Evolutionary conservation across 2,797 vertebrate species (phyloP).

Genomic region (Pseudocheirus occidentalis): DNA sequence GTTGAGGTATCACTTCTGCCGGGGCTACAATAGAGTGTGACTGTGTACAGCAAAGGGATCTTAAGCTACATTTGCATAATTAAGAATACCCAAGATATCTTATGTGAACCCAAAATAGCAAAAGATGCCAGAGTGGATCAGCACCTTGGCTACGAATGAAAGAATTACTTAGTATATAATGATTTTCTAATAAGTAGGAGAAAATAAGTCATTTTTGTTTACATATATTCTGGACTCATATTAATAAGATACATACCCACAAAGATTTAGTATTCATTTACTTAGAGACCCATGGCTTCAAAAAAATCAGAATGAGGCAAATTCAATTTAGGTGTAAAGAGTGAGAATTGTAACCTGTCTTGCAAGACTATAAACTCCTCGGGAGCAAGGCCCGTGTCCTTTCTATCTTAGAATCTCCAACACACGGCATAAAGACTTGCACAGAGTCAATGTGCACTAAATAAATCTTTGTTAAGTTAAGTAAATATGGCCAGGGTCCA

Average conservation of each 20-base stretch:
- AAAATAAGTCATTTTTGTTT: not conserved
- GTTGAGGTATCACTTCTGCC: not conserved
- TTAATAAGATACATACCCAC: not conserved
- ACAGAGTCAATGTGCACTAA: not conserved
- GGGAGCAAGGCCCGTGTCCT: not conserved
- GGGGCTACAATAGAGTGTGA: not conserved
- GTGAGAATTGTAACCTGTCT: not conserved
- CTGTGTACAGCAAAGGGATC: not conserved
- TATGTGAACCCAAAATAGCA: not conserved
- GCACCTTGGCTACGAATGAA: not conserved
- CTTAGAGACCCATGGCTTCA: not conserved
- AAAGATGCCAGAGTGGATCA: not conserved
- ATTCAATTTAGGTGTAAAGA: not conserved
- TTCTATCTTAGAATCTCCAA: not conserved
- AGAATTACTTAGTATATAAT: not conserved
- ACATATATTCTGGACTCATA: not conserved
- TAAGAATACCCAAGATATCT: not conserved
- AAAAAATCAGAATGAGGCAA: not conserved
- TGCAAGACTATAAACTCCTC: not conserved
- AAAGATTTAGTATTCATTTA: not conserved
- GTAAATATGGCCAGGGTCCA: not conserved
- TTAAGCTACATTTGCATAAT: not conserved
- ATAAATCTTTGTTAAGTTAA: not conserved
- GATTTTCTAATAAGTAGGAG: not conserved
- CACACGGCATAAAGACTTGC: not conserved